phyloP scores from a whole-genome alignment of 1,140 invertebrate species.

The Aphelinus atriplicis region DNA sequence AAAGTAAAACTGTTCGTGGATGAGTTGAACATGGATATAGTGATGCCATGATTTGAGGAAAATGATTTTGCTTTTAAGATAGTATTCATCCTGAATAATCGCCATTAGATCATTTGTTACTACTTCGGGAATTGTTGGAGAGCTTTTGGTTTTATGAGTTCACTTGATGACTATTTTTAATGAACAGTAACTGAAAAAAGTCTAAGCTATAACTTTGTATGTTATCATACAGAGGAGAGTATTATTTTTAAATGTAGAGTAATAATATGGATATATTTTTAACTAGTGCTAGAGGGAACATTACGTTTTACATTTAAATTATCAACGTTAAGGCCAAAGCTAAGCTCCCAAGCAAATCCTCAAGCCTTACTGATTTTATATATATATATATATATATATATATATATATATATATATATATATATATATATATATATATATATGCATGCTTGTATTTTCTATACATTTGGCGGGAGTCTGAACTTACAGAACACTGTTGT shows the following conservation, averaged over 20 bases:
- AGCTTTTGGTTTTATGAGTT: conserved; percentile 13
- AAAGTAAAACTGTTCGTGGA: conserved; percentile 1
- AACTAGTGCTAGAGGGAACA: background rate
- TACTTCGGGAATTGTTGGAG: conserved; percentile 17
- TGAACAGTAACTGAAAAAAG: background rate
- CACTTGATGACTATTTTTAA: conserved; percentile 9
- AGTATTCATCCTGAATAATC: conserved; percentile 8
- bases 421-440: background rate
- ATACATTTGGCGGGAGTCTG: conserved; percentile 23
- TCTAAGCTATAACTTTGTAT: background rate
- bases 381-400: background rate
- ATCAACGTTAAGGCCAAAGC: background rate
- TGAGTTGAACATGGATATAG: background rate
- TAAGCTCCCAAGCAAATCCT: conserved; percentile 10
- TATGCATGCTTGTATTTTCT: conserved; percentile 1
- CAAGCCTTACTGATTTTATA: background rate
- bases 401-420: background rate
- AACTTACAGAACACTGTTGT: conserved; percentile 21
- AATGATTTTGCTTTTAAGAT: conserved; percentile 1
- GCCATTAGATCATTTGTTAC: conserved; percentile 23
- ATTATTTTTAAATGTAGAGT: conserved; percentile 2
- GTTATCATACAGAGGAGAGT: background rate
- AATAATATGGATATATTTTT: background rate
- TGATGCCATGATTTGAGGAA: conserved; percentile 17
- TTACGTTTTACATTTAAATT: conserved; percentile 15